These are phyloP conservation scores for Pelusios castaneus DNA, from an alignment of 2,113 vertebrate species.

Conservation along the genomic window DNA sequence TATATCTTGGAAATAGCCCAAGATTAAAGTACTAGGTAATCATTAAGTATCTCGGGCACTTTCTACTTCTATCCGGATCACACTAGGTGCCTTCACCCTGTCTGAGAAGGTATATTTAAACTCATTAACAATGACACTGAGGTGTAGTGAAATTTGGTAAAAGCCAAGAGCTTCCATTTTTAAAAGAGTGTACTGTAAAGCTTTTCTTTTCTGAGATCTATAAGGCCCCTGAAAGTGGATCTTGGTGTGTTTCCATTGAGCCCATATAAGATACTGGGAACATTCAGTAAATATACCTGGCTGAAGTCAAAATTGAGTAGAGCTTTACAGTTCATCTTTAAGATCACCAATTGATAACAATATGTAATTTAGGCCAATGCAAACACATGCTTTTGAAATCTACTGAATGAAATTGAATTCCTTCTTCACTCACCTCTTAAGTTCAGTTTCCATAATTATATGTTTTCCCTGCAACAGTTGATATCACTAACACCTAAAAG, in stretches of 20 bases:
- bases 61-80: not conserved
- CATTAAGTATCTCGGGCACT: not conserved
- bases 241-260: not conserved
- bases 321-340: not conserved
- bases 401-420: not conserved
- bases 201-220: not conserved
- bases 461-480: not conserved
- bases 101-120: not conserved
- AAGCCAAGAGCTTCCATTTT: not conserved
- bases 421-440: accelerated
- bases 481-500: not conserved
- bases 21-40: not conserved
- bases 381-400: not conserved
- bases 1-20: not conserved
- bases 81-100: not conserved
- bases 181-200: not conserved
- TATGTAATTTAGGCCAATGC: not conserved
- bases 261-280: not conserved
- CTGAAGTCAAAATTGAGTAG: not conserved
- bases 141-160: not conserved
- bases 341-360: not conserved
- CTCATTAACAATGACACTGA: not conserved
- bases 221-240: not conserved
- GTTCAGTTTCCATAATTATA: not conserved
- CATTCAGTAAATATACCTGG: accelerated